Percentiles rank a stretch among this genome's conserved stretches.
These are phyloP conservation scores for Diorhabda sublineata DNA, from an alignment of 1,140 invertebrate genomes.

Conservation along the genomic window DNA sequence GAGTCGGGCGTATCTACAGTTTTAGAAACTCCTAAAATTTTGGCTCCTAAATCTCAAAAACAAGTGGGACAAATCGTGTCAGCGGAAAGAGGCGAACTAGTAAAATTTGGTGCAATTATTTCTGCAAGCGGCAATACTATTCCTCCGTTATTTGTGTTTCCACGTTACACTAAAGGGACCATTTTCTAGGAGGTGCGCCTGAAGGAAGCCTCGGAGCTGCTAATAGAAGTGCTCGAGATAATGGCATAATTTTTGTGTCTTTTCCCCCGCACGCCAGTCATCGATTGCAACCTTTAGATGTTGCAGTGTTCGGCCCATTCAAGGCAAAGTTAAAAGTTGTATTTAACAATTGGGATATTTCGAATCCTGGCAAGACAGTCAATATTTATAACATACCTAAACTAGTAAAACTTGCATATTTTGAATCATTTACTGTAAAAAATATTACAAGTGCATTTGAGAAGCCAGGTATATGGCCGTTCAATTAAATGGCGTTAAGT, in stretches of 20 bases:
- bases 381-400: conserved; percentile 42
- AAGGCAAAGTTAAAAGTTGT: conserved; percentile 46
- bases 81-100: conserved; percentile 44
- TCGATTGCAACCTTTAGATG: conserved; percentile 46
- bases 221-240: conserved; percentile 48
- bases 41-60: conserved; percentile 40
- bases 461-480: conserved; percentile 37
- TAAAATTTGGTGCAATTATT: conserved; percentile 45
- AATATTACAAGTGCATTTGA: conserved; percentile 29
- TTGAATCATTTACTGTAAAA: conserved; percentile 36
- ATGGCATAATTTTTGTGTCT: conserved; percentile 40
- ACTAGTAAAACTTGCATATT: conserved; percentile 39
- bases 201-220: conserved; percentile 47
- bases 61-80: conserved; percentile 46
- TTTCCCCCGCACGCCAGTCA: conserved; percentile 44
- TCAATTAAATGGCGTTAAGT: conserved; percentile 35
- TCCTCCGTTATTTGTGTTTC: conserved; percentile 45
- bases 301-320: conserved; percentile 38
- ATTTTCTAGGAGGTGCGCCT: conserved; percentile 40
- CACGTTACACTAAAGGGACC: conserved; percentile 40
- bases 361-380: conserved; percentile 26
- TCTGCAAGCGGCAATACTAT: conserved; percentile 43
- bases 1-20: conserved; percentile 34
- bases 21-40: conserved; percentile 39
- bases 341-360: conserved; percentile 25